Percentiles rank a stretch among this genome's conserved stretches.
These are phyloP conservation scores for Graphium colonna DNA, from an alignment of 2,888 invertebrate species.

Conservation along the genomic window DNA sequence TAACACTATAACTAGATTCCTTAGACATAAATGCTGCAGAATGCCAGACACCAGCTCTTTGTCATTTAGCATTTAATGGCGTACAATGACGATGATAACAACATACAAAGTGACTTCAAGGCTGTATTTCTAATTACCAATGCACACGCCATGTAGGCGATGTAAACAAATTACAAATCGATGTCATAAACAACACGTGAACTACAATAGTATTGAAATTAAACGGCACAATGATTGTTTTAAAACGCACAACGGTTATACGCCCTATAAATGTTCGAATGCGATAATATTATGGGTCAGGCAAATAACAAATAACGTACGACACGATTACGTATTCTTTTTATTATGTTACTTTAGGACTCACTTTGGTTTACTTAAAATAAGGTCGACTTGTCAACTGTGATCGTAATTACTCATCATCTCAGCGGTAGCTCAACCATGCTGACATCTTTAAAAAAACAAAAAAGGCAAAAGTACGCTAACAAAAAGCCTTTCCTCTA, in stretches of 20 bases:
- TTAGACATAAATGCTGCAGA: not conserved
- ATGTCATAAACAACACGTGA: slow-evolving; percentile 18
- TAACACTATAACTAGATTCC: no score
- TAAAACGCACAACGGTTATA: not conserved
- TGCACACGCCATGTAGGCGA: slow-evolving; percentile 15
- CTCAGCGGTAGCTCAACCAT: no score
- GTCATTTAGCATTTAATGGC: not conserved
- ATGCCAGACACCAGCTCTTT: not conserved
- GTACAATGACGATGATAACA: not conserved
- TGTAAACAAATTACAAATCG: slow-evolving; percentile 19
- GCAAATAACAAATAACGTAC: slow-evolving; percentile 2
- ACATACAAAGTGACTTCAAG: slow-evolving; percentile 17
- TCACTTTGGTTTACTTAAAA: not conserved
- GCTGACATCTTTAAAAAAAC: not conserved
- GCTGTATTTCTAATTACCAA: slow-evolving; percentile 20
- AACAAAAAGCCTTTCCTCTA: no score
- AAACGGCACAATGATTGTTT: not conserved
- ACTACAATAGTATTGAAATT: not conserved
- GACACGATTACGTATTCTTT: not conserved
- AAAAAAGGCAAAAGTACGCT: no score
- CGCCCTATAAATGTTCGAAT: not conserved
- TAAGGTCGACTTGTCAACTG: not conserved
- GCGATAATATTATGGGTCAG: slow-evolving; percentile 7
- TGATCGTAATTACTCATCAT: no score
- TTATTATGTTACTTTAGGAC: not conserved